Evolutionary conservation across 1,140 invertebrate genomes (phyloP).

Genomic region (Branchinecta lynchi): DNA sequence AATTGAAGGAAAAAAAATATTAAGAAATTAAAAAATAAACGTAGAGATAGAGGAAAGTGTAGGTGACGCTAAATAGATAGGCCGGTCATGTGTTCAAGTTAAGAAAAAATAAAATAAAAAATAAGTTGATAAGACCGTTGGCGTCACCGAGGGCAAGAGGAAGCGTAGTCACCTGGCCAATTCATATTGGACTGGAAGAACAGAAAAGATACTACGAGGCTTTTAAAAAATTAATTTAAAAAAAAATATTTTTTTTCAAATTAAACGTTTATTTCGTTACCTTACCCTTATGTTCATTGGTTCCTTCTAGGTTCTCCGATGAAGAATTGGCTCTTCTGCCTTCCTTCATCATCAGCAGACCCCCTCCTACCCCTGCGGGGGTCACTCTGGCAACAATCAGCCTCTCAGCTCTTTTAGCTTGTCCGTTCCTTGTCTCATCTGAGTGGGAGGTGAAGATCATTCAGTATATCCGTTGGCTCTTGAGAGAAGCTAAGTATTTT

Average conservation of each 20-base stretch:
- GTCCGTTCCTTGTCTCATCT: conserved; percentile 63
- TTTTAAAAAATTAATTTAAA: too few relatives aligned
- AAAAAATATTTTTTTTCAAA: conserved; percentile 13
- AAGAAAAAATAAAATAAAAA: too few relatives aligned
- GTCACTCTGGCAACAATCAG: conserved; percentile 83
- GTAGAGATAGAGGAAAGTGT: too few relatives aligned
- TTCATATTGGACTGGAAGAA: too few relatives aligned
- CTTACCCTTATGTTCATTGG: not conserved
- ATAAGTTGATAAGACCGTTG: too few relatives aligned
- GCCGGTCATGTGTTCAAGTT: too few relatives aligned
- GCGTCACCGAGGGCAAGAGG: too few relatives aligned
- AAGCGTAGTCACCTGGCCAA: too few relatives aligned
- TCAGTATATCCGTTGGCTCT: conserved; percentile 86
- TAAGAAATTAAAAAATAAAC: too few relatives aligned
- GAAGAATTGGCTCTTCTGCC: conserved; percentile 74
- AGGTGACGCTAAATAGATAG: too few relatives aligned
- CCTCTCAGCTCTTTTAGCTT: conserved; percentile 85
- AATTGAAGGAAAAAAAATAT: too few relatives aligned
- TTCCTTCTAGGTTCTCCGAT: conserved; percentile 50
- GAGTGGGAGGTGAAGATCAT: conserved; percentile 77
- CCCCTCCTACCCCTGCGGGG: conserved; percentile 72
- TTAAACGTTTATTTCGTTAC: not conserved
- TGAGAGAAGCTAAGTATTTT: conserved; percentile 45
- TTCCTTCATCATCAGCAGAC: conserved; percentile 69
- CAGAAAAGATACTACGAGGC: too few relatives aligned